phyloP scores from a whole-genome alignment of 2,888 invertebrate species.

The Epinotia bilunana region DNA sequence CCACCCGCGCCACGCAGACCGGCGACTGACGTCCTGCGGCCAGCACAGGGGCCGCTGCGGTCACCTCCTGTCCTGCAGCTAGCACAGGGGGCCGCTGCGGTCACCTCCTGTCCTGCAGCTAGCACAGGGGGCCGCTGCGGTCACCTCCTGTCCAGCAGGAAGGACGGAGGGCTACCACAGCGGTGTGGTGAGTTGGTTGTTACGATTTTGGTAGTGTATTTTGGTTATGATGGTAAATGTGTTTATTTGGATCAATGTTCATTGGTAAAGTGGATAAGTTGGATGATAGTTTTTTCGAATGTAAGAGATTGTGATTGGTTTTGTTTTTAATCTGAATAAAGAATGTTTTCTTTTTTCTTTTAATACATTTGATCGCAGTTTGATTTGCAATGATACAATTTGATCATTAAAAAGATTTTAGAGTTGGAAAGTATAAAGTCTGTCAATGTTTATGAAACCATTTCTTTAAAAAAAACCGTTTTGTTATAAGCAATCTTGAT shows the following conservation, averaged over 20 bases:
- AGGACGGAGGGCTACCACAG: not conserved
- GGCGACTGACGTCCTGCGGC: constrained; percentile 46
- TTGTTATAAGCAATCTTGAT: no score
- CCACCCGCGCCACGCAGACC: constrained; percentile 74
- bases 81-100: not conserved
- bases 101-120: not conserved
- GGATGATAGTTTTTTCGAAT: not conserved
- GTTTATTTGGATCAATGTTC: no score
- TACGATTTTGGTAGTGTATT: not conserved
- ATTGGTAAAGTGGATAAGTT: not conserved
- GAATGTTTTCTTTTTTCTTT: no score
- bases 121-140: not conserved
- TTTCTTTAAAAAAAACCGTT: no score
- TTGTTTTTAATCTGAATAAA: no score
- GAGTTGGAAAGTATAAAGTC: not conserved
- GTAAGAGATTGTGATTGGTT: not conserved
- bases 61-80: not conserved
- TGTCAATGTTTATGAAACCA: no score
- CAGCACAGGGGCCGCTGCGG: not conserved
- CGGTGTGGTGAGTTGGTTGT: constrained; percentile 14
- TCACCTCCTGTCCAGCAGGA: not conserved
- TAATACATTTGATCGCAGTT: not conserved
- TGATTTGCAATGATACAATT: not conserved
- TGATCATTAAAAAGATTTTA: not conserved
- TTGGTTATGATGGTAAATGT: not conserved